phyloP scores from a whole-genome alignment of 2,113 vertebrate species.

The Potamarius usumacintae region DNA sequence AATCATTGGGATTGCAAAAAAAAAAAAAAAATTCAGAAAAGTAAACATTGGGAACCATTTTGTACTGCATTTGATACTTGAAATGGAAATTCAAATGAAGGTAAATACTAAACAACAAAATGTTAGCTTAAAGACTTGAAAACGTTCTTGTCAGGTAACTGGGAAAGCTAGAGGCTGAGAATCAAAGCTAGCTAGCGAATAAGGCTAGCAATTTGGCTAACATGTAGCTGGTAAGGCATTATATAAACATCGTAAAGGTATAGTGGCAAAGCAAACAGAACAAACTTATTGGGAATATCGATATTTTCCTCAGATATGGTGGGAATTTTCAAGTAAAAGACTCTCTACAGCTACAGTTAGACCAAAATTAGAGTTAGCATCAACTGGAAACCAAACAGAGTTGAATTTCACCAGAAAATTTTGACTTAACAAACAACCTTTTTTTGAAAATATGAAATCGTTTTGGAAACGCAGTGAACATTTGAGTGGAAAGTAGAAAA shows the following conservation, averaged over 20 bases:
- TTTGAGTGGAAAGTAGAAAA: background rate
- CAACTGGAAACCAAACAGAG: background rate
- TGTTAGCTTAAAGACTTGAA: background rate
- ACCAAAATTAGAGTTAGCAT: background rate
- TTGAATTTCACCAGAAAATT: background rate
- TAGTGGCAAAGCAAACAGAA: background rate
- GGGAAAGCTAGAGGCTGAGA: background rate
- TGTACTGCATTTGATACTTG: background rate
- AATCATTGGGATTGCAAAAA: background rate
- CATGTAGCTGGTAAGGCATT: background rate
- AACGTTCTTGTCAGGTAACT: background rate
- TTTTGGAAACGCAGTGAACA: background rate
- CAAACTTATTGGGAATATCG: background rate
- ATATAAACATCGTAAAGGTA: background rate
- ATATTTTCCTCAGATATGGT: background rate
- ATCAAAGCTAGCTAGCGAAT: background rate
- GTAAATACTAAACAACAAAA: background rate
- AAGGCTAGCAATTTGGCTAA: background rate
- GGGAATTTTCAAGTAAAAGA: background rate
- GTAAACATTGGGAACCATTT: background rate
- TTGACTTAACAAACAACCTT: background rate
- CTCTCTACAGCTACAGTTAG: background rate
- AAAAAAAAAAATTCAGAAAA: background rate
- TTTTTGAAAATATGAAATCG: background rate
- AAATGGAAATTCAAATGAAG: background rate